These are phyloP conservation scores for Centropus bengalensis DNA, from an alignment of 2,113 vertebrate species.

Conservation along the genomic window DNA sequence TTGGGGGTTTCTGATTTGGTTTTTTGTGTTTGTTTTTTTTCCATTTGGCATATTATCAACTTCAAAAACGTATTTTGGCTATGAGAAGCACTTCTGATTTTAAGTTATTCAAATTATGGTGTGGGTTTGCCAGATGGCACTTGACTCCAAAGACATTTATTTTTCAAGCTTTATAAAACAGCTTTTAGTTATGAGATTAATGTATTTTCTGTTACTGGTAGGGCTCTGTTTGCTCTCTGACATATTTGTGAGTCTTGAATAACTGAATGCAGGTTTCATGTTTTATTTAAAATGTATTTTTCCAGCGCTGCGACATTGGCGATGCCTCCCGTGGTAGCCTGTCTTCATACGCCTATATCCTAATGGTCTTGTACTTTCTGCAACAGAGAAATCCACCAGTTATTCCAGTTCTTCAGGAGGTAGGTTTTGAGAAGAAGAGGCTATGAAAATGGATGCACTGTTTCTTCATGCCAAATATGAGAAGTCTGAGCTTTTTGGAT, in stretches of 20 bases:
- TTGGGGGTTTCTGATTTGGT: not conserved
- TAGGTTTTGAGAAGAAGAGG: conserved; percentile 64
- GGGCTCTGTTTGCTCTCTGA: not conserved
- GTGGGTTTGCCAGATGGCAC: conserved; percentile 18
- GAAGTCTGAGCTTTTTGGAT: not conserved
- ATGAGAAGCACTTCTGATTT: not conserved
- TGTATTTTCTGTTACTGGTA: not conserved
- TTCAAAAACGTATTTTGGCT: not conserved
- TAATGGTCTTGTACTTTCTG: conserved; percentile 98
- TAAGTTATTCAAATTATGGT: not conserved
- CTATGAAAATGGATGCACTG: not conserved
- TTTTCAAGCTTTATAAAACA: conserved; percentile 24
- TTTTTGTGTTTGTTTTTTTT: not conserved
- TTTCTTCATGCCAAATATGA: not conserved
- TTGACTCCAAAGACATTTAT: not conserved
- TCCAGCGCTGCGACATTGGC: conserved; percentile 96
- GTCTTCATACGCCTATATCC: conserved; percentile 98
- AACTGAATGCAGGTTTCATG: not conserved
- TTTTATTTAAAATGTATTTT: conserved; percentile 31
- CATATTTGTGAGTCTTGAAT: not conserved
- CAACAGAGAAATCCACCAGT: conserved; percentile 96
- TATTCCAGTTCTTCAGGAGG: conserved; percentile 97
- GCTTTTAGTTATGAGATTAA: conserved; percentile 10
- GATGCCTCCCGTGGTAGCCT: conserved; percentile 97
- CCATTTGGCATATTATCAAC: not conserved